Base-by-base conservation (phyloP, 2,888 invertebrate genomes). In the Cerceris ruficornis region DNA sequence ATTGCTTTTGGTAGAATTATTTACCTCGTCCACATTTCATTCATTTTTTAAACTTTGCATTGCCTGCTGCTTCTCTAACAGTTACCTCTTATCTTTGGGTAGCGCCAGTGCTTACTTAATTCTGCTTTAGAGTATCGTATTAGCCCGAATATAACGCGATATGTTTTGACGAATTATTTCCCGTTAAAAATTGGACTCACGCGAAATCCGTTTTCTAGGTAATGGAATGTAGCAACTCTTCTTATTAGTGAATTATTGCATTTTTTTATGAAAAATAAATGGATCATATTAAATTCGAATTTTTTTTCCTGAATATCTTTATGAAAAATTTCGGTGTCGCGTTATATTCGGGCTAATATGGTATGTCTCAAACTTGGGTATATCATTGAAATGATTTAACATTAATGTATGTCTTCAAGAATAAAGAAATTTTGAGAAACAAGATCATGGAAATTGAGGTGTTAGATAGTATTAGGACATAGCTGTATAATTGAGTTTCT, bases 1-100 rank as follows among this genome's bases (percentile, higher is more conserved):
- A 64, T 57, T 72, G 79, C 75, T 77, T 81, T 76, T 72, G 81
- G 84, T 83, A 76, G 73, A 80, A 65, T 67, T 64, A 64, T 61
- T 74, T 67, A 64, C 41, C 62, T 67, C 28, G 15, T 74, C 42
- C 69, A 60, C 58, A 64, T 75, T 81, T 57, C 54, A 77, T 81
- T 74, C 52, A 62, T 41, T 81, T 55, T 59, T 74, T 57, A 69
- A 61, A 69, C 64, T 69, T 76, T 72, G 57, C 61, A 70, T 68
- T 61, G 57, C 46, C 43, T 65, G 55, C 43, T 59, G 67, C 75
- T 81, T 80, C 28, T 69, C 4, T 73, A 70, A 79, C 62, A 69
- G 46, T 46, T 58, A 75, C 65, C 46, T 17, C 14, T 57, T 43
- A 61, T 15, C 9, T 71, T 67, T 8, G 17, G 55, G 17, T 58